These are phyloP conservation scores for Hartigia nigra DNA, from an alignment of 2,888 invertebrate species.

Conservation along the genomic window DNA sequence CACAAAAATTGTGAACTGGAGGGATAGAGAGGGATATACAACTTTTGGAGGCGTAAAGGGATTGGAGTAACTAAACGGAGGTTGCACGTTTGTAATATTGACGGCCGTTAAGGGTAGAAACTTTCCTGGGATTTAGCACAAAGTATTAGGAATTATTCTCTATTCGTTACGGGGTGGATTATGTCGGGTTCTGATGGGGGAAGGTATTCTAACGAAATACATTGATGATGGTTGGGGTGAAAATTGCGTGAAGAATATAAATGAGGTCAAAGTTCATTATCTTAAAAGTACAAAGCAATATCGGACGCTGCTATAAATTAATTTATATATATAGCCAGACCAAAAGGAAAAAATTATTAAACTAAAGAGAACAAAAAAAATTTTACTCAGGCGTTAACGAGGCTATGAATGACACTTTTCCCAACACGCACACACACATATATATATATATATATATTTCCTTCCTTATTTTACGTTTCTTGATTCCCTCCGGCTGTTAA, in stretches of 20 bases:
- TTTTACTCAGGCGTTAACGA: not conserved
- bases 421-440: not conserved
- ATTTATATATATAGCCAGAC: not conserved
- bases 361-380: not conserved
- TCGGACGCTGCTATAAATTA: not conserved
- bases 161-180: not conserved
- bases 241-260: not conserved
- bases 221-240: not conserved
- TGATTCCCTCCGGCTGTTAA: not conserved
- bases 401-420: not conserved
- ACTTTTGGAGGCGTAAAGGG: not conserved
- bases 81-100: not conserved
- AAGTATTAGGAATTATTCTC: not conserved
- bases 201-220: not conserved
- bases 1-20: not conserved
- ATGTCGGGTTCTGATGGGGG: not conserved
- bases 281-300: not conserved
- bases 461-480: not conserved
- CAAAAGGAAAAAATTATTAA: not conserved
- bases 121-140: not conserved
- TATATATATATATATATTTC: not conserved
- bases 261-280: not conserved
- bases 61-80: not conserved
- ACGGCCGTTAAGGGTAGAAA: not conserved
- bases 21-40: not conserved